phyloP scores from a whole-genome alignment of 2,113 vertebrate genomes.

The Gasterosteus aculeatus region DNA sequence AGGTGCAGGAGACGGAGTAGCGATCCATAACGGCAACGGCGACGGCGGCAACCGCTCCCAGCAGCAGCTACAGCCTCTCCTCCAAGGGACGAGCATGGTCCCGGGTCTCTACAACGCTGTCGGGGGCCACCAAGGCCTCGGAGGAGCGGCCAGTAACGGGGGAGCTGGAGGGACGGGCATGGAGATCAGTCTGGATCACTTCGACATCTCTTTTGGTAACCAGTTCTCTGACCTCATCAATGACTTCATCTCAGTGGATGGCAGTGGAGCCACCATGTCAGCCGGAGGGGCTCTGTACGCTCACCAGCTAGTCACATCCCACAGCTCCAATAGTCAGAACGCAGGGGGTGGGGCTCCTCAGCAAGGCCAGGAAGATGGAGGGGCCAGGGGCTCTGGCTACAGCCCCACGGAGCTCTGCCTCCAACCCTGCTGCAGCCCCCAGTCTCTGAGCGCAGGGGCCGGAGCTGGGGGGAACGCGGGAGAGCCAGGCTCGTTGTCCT shows the following conservation, averaged over 20 bases:
- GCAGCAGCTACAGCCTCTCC: conserved; percentile 87
- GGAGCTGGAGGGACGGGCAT: conserved; percentile 86
- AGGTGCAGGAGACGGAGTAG: conserved; percentile 62
- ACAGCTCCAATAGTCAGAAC: conserved; percentile 82
- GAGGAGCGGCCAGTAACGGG: conserved; percentile 68
- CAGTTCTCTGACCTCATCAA: conserved; percentile 99
- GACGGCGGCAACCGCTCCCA: conserved; percentile 71
- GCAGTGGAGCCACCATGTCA: conserved; percentile 84
- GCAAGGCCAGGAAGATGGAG: conserved; percentile 84
- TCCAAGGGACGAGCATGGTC: conserved; percentile 89
- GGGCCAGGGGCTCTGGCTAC: conserved; percentile 86
- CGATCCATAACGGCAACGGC: conserved; percentile 82
- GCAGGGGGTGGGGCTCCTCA: conserved; percentile 65
- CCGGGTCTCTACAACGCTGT: conserved; percentile 92
- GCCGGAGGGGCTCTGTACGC: conserved; percentile 85
- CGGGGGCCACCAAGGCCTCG: conserved; percentile 86
- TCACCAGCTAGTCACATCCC: conserved; percentile 91
- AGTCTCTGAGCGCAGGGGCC: conserved; percentile 82
- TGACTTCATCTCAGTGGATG: conserved; percentile 98
- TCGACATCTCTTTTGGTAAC: conserved; percentile 99
- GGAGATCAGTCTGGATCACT: conserved; percentile 99
- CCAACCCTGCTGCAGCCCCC: conserved; percentile 95
- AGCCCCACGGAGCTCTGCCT: conserved; percentile 93
- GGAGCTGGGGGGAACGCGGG: conserved; percentile 77
- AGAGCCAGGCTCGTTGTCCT: conserved; percentile 89